Evolutionary conservation across 2,888 invertebrate species (phyloP), one percentile per base, ranked within the genome.

Genomic region (Tenodera sinensis): DNA sequence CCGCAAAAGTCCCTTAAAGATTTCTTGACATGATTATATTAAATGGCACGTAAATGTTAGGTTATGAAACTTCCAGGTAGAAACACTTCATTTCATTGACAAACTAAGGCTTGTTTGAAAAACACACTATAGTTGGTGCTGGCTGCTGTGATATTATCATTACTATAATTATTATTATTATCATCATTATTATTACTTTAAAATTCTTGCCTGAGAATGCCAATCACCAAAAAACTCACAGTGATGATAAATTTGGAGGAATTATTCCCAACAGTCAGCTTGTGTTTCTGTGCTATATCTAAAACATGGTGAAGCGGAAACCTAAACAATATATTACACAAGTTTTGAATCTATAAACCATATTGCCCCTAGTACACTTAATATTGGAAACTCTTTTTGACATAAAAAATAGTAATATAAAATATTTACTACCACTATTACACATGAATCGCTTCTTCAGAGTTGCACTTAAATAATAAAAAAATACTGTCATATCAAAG

Each of bases 401-500:
- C 42, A 34, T 87, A 83, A 87, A 83, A 87, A 87, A 87, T 87
- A 34, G 81, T 83, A 83, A 34, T 87, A 87, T 87, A 87, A 87
- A 87, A 87, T 87, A 87, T 87, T 71, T 87, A 25, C 34, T 83
- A 87, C 81, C 71, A 87, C 42, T 81, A 86, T 25, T 86, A 86
- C 86, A 86, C 81, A 86, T 86, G 81, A 71, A 71, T 71, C 6
- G 54, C 54, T 71, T 20, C 54, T 20, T 71, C 6, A 71, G 54
- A 71, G 15, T 71, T 71, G 54, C 54, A 71, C 54, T 71, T 71
- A 71, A 71, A 28, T 82, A 82, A 87, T 82, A 87, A 82, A 87
- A 87, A 87, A 87, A 87, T 87, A 87, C 87, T 87, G 87, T 87
- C 83, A 28, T 85, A 87, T 87, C 86, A 86, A 86, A 86, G 86